phyloP scores from a whole-genome alignment of 2,888 invertebrate genomes.

The Cancer borealis region DNA sequence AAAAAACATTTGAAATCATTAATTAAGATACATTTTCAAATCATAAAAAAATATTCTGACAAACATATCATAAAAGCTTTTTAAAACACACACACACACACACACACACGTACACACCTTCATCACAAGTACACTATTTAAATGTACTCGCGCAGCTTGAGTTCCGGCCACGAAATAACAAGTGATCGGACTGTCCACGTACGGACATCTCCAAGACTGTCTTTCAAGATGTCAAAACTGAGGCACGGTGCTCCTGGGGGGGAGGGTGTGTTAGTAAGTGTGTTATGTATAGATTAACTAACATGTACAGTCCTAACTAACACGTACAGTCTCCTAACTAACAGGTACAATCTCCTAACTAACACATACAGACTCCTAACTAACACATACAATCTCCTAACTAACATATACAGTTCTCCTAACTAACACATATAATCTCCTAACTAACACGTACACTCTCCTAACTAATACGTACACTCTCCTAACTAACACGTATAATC shows the following conservation, averaged over 20 bases:
- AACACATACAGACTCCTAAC: no score
- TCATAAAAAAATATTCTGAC: not conserved
- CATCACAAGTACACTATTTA: slow-evolving; percentile 65
- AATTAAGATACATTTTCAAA: not conserved
- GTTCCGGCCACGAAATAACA: slow-evolving; percentile 94
- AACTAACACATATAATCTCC: no score
- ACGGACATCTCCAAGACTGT: slow-evolving; percentile 89
- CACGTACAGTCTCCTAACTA: no score
- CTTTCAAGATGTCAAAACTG: slow-evolving; percentile 95
- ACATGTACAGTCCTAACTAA: no score
- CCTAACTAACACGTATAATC: no score
- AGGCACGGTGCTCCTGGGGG: slow-evolving; percentile 92
- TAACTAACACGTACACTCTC: no score
- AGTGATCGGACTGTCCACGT: slow-evolving; percentile 89
- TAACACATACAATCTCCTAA: no score
- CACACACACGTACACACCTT: slow-evolving; percentile 48
- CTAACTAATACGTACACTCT: no score
- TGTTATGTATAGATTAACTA: not conserved
- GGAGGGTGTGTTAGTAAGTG: not conserved
- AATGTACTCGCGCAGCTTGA: slow-evolving; percentile 81
- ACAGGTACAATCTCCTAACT: no score
- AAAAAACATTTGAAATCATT: no score
- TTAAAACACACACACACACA: not conserved
- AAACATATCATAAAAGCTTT: no score
- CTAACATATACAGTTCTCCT: no score